These are phyloP conservation scores for Tubiluchus corallicola DNA, from an alignment of 2,888 invertebrate species.

Conservation along the genomic window DNA sequence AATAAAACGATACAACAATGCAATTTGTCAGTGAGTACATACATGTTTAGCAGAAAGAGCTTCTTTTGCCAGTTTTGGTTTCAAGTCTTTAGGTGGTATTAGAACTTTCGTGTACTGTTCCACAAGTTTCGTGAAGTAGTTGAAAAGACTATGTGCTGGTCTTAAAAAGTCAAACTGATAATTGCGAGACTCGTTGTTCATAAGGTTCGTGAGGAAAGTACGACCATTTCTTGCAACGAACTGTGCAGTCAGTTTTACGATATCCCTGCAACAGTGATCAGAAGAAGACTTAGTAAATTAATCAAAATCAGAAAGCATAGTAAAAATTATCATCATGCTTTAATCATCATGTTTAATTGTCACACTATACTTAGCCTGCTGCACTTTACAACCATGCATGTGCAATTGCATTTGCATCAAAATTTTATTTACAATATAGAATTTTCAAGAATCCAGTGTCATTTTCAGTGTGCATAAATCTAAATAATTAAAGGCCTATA, in stretches of 20 bases:
- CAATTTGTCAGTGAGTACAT: background rate
- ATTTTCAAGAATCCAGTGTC: too few relatives aligned
- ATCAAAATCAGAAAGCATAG: too few relatives aligned
- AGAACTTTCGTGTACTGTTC: conserved; percentile 95
- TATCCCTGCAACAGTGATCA: conserved; percentile 52
- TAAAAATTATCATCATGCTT: too few relatives aligned
- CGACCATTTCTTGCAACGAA: conserved; percentile 97
- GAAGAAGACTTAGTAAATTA: too few relatives aligned
- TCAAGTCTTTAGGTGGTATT: conserved; percentile 80
- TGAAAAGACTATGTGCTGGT: conserved; percentile 93
- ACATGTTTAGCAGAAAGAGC: conserved; percentile 39
- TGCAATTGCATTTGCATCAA: too few relatives aligned
- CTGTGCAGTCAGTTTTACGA: conserved; percentile 92
- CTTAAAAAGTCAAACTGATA: conserved; percentile 97
- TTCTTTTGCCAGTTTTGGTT: conserved; percentile 52
- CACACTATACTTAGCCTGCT: too few relatives aligned
- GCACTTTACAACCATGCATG: too few relatives aligned
- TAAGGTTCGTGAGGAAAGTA: conserved; percentile 88
- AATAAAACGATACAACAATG: too few relatives aligned
- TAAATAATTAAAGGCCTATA: too few relatives aligned
- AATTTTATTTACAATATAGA: too few relatives aligned
- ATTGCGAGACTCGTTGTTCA: conserved; percentile 94
- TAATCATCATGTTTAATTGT: too few relatives aligned
- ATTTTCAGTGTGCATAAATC: too few relatives aligned
- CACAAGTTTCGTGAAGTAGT: conserved; percentile 89